A percentile compares a stretch with the other conserved stretches of the same genome.
Conservation (phyloP, 1,140 invertebrate species). For the Lerema accius region DNA sequence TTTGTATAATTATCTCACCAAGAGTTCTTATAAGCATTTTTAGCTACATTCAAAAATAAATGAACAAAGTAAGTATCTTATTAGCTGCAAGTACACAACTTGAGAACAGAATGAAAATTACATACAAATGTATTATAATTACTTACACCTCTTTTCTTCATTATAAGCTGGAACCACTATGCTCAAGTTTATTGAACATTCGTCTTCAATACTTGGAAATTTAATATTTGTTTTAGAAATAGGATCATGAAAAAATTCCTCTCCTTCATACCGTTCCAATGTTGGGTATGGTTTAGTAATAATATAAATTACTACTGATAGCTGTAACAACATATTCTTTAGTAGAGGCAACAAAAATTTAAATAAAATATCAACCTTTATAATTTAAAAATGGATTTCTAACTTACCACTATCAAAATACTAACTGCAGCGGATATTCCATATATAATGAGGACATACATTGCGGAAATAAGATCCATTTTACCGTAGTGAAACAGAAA, state of each 20-base stretch:
- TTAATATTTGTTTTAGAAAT: conserved; percentile 79
- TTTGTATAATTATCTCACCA: too few species aligned
- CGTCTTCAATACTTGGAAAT: conserved; percentile 91
- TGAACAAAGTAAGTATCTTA: too few species aligned
- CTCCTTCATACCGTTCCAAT: conserved; percentile 87
- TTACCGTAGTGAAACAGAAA: too few species aligned
- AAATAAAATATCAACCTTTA: not conserved
- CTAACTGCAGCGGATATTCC: conserved; percentile 16
- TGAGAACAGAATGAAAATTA: too few species aligned
- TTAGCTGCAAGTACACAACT: too few species aligned
- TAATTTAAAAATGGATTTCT: not conserved
- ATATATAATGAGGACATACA: conserved; percentile 29
- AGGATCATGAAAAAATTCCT: conserved; percentile 90
- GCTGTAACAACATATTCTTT: conserved; percentile 30
- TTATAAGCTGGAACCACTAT: conserved; percentile 98
- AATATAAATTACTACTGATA: conserved; percentile 35
- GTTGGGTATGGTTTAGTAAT: conserved; percentile 85
- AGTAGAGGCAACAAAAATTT: not conserved
- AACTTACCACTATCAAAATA: conserved; percentile 34
- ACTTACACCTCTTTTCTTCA: conserved; percentile 95
- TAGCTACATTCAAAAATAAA: too few species aligned
- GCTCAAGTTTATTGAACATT: conserved; percentile 88
- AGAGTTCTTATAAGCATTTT: too few species aligned
- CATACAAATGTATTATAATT: too few species aligned
- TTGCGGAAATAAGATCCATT: conserved; percentile 28